A percentile compares a stretch with the other conserved stretches of the same genome.
phyloP scores from a whole-genome alignment of 2,113 vertebrate species.

The Alces alces region DNA sequence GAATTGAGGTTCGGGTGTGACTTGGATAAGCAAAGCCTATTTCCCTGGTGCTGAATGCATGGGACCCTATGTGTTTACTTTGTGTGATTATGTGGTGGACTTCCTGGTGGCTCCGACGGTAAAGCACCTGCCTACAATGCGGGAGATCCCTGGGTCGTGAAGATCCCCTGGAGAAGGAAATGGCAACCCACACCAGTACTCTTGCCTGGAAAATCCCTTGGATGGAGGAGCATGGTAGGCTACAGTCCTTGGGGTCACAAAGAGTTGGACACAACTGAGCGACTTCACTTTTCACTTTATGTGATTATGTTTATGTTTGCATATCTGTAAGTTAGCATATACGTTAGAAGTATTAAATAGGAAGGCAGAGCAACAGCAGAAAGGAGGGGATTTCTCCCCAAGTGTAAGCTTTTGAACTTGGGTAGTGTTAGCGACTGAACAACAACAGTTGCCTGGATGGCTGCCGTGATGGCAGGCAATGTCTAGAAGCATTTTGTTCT shows the following conservation, averaged over 20 bases:
- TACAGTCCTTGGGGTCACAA: too few relatives aligned
- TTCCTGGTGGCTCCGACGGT: too few relatives aligned
- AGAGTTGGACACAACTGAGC: too few relatives aligned
- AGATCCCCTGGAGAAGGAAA: too few relatives aligned
- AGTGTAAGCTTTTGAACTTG: not conserved
- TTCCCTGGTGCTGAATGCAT: not conserved
- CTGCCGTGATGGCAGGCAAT: fast-evolving
- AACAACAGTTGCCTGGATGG: not conserved
- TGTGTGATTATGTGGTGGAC: not conserved
- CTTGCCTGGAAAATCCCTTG: too few relatives aligned
- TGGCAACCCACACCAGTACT: too few relatives aligned
- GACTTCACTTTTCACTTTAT: too few relatives aligned
- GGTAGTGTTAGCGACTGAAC: not conserved
- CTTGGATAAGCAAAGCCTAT: not conserved
- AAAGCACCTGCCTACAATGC: too few relatives aligned
- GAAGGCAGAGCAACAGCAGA: not conserved
- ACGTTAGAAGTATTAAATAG: not conserved
- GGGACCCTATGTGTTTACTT: fast-evolving
- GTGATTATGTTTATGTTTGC: not conserved
- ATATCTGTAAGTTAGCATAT: too few relatives aligned
- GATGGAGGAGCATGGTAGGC: too few relatives aligned
- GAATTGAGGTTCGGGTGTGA: not conserved
- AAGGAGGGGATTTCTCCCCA: not conserved
- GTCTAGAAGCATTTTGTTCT: not conserved
- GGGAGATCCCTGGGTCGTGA: too few relatives aligned